Evolutionary conservation across 92 coral and sea anemone species (phyloP), one percentile per base, ranked within the genome.

Genomic region (Epizoanthus illoricatus): DNA sequence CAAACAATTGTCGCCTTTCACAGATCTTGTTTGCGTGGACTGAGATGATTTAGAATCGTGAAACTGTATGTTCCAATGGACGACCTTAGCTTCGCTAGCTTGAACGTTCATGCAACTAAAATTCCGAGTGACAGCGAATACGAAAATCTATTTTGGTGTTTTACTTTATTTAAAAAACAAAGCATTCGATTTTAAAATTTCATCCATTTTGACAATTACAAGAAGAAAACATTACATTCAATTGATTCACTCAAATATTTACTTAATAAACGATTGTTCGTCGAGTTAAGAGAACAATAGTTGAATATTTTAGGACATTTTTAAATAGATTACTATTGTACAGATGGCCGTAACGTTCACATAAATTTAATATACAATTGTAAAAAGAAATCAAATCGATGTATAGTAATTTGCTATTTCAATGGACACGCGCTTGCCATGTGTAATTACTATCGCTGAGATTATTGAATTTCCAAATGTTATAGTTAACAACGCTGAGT

Each of bases 221-320:
- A 52, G 56, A 52, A 52, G 56, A 52, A 52, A 52, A 1, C 56
- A 52, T 52, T 52, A 7, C 56, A 52, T 52, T 52, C 55, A 78
- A 78, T 61, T 78, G 82, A 78, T 78, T 78, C 71, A 16, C 59
- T 78, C 72, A 78, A 78, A 67, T 78, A 78, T 78, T 78, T 78
- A 21, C 82, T 13, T 41, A 63, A 28, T 2, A 28, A 28, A 28
- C 36, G 36, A 28, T 28, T 28, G 2, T 28, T 28, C 39, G 18
- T 75, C 81, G 43, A 75, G 33, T 75, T 39, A 39, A 57, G 81
- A 75, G 81, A 78, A 78, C 72, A 78, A 78, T 78, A 24, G 43
- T 62, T 20, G 49, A 62, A 47, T 41, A 59, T 78, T 63, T 21
- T 11, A 42, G 49, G 60, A 5, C 45, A 78, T 42, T 78, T 76